Conservation (phyloP, 1,140 invertebrate species). For the Saccostrea glomerata region DNA sequence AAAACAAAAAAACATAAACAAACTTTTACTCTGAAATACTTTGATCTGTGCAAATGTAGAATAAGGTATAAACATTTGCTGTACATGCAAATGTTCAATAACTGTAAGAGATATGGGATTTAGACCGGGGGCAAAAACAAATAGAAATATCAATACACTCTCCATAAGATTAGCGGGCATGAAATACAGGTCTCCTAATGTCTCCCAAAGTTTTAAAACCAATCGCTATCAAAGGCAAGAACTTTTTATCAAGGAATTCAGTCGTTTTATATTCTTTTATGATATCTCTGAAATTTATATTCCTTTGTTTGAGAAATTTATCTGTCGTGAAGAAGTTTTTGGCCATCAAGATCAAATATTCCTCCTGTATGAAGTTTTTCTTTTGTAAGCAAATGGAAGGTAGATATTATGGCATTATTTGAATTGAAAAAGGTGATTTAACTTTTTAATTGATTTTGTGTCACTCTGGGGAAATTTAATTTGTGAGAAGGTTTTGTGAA, state of each 20-base stretch:
- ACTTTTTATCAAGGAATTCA: neutral
- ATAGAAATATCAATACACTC: neutral
- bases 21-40: too few relatives aligned
- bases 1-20: too few relatives aligned
- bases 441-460: constrained; percentile 25
- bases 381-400: neutral
- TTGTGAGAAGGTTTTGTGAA: neutral
- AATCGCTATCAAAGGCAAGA: neutral
- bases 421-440: constrained; percentile 14
- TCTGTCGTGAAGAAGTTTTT: neutral
- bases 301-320: too few relatives aligned
- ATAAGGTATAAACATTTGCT: neutral
- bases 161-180: neutral
- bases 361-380: neutral
- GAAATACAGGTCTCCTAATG: neutral
- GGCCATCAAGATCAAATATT: neutral
- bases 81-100: neutral
- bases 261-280: neutral
- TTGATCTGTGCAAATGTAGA: neutral
- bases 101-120: neutral
- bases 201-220: neutral
- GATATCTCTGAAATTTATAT: neutral
- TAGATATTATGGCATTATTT: neutral
- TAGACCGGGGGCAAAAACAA: neutral
- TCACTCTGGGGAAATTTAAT: constrained; percentile 2